phyloP scores from a whole-genome alignment of 1,140 invertebrate species.

The Muscidifurax raptorellus region DNA sequence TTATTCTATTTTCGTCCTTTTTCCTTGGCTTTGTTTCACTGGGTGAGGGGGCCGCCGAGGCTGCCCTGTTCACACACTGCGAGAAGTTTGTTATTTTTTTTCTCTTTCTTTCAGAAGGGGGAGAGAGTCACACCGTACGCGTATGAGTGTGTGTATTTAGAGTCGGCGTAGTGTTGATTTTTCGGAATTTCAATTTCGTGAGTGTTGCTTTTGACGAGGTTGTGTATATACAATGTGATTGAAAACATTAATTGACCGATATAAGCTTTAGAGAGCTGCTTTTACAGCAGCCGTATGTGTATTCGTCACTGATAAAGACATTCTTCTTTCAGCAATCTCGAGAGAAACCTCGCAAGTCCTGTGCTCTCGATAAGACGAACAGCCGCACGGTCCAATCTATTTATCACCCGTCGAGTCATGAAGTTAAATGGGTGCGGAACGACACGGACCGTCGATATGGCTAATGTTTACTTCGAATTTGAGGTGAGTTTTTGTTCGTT shows the following conservation, averaged over 20 bases:
- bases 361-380: neutral
- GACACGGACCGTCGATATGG: neutral
- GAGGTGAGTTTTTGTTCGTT: neutral
- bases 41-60: neutral
- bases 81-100: neutral
- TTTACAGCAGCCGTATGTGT: too few species aligned
- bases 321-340: neutral
- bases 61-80: neutral
- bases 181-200: neutral
- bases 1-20: conserved; percentile 32
- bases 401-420: neutral
- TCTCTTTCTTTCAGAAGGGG: neutral
- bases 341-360: neutral
- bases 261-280: too few species aligned
- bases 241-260: too few species aligned
- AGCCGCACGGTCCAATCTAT: neutral
- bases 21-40: conserved; percentile 25
- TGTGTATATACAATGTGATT: neutral
- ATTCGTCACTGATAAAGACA: neutral
- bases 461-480: neutral
- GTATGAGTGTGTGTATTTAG: neutral
- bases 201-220: neutral
- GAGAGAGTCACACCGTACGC: neutral
- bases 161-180: neutral
- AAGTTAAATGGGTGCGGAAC: neutral